Percentiles rank a stretch among this genome's conserved stretches.
These are phyloP conservation scores for Drosophila bifasciata DNA, from an alignment of 1,140 invertebrate genomes.

Conservation along the genomic window DNA sequence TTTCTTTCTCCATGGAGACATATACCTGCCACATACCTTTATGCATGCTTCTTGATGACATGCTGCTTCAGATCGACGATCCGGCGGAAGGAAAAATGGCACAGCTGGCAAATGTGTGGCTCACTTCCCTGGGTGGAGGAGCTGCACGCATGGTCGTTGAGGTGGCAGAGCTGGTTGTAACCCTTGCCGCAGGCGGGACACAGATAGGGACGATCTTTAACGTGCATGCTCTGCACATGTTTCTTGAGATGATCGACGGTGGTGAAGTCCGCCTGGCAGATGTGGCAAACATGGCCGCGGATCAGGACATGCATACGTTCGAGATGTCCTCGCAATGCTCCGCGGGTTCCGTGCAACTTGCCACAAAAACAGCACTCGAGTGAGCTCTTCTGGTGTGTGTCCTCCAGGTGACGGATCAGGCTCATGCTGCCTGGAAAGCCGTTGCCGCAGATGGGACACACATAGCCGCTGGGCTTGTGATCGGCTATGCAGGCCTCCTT, in stretches of 20 bases:
- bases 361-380: slow-evolving; percentile 62
- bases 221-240: slow-evolving; percentile 49
- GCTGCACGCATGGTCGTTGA: slow-evolving; percentile 55
- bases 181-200: slow-evolving; percentile 54
- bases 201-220: slow-evolving; percentile 23
- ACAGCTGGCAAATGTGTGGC: slow-evolving; percentile 34
- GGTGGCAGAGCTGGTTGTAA: slow-evolving; percentile 54
- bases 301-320: slow-evolving; percentile 62
- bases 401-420: slow-evolving; percentile 49
- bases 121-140: slow-evolving; percentile 17
- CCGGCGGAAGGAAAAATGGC: slow-evolving; percentile 57
- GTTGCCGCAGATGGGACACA: slow-evolving; percentile 67
- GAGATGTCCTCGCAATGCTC: slow-evolving; percentile 54
- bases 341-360: slow-evolving; percentile 49
- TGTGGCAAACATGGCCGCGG: slow-evolving; percentile 46
- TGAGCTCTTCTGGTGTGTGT: slow-evolving; percentile 34
- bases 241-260: slow-evolving; percentile 65
- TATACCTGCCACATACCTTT: neutral
- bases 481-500: slow-evolving; percentile 61
- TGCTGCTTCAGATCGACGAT: slow-evolving; percentile 55
- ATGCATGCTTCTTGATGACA: slow-evolving; percentile 39
- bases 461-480: slow-evolving; percentile 50
- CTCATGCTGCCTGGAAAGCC: slow-evolving; percentile 62
- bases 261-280: slow-evolving; percentile 58
- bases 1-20: neutral